A percentile compares a stretch with the other conserved stretches of the same genome.
Conservation (phyloP, 2,797 vertebrate genomes). For the Coilia nasus region DNA sequence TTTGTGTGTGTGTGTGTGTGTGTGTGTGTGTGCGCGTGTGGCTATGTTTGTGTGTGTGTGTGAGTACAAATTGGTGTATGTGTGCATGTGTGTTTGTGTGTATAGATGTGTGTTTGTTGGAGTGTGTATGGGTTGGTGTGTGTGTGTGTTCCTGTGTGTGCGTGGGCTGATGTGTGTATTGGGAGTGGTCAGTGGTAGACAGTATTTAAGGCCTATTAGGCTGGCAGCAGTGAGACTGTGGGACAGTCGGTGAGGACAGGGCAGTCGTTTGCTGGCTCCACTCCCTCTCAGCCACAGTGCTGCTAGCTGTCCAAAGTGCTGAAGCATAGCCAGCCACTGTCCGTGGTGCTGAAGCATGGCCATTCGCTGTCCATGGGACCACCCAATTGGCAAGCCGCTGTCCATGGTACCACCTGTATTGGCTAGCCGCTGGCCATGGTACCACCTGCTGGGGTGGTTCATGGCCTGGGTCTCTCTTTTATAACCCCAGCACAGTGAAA, state of each 20-base stretch:
- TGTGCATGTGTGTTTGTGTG: too few species aligned
- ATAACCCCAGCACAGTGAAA: too few species aligned
- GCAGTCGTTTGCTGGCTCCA: not conserved
- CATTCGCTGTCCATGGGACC: not conserved
- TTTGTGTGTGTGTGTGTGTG: too few species aligned
- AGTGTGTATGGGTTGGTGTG: too few species aligned
- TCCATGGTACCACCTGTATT: not conserved
- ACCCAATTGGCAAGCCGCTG: not conserved
- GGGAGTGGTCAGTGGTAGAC: not conserved
- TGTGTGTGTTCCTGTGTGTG: too few species aligned
- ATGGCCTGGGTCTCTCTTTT: too few species aligned
- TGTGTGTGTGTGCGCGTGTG: not conserved
- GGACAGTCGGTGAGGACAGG: not conserved
- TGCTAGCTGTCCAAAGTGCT: not conserved
- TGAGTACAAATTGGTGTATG: too few species aligned
- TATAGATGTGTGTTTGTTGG: too few species aligned
- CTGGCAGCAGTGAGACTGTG: not conserved
- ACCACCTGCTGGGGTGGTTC: not conserved
- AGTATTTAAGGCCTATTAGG: not conserved
- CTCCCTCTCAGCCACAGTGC: not conserved
- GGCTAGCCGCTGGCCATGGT: not conserved
- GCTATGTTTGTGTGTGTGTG: not conserved
- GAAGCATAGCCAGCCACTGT: not conserved
- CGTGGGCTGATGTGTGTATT: not conserved
- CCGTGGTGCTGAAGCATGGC: constrained; percentile 18